phyloP scores from a whole-genome alignment of 1,140 invertebrate species.

The Fragariocoptes setiger region DNA sequence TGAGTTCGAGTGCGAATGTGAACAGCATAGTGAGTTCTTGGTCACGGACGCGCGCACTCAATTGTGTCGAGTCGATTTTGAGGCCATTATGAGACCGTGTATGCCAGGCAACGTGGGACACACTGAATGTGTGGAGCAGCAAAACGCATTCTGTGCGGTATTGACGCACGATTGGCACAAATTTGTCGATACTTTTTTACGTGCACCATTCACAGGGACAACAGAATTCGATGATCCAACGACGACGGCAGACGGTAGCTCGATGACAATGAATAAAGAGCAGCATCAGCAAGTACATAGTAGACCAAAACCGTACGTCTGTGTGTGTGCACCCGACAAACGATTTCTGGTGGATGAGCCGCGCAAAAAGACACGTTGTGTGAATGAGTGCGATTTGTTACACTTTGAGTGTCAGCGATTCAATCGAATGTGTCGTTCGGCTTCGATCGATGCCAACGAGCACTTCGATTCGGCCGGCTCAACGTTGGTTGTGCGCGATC shows the following conservation, averaged over 20 bases:
- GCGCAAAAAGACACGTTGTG: neutral
- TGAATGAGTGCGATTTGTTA: neutral
- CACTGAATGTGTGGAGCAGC: neutral
- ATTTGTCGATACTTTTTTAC: neutral
- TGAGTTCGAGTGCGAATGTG: neutral
- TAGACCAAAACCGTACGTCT: neutral
- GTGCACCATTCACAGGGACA: neutral
- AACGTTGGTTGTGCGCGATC: neutral
- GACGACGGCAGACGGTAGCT: neutral
- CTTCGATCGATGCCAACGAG: neutral
- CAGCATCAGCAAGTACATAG: neutral
- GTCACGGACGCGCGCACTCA: neutral
- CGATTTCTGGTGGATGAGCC: neutral
- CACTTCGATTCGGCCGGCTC: neutral
- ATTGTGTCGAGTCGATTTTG: neutral
- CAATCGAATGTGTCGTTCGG: neutral
- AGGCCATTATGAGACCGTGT: neutral
- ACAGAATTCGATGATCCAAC: neutral
- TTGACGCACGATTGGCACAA: neutral
- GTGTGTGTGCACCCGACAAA: neutral
- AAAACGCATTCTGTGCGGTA: neutral
- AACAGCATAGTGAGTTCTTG: neutral
- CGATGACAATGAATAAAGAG: neutral
- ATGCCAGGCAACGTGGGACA: neutral
- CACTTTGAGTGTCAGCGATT: neutral